Conservation (phyloP, 2,113 vertebrate genomes). For the Columbina picui region DNA sequence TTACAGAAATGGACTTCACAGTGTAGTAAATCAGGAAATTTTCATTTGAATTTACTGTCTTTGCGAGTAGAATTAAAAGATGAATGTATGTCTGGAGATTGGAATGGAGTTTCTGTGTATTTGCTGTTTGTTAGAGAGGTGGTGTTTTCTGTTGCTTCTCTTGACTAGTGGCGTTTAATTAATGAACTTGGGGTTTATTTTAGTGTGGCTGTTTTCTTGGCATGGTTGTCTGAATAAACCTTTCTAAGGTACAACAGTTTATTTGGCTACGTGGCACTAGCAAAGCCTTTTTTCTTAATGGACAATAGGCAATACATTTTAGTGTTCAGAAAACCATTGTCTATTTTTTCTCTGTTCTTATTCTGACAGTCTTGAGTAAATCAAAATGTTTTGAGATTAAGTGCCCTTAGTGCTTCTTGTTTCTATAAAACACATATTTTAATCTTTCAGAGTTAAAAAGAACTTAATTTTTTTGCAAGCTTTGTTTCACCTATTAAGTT, state of each 20-base stretch:
- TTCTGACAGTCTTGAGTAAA: neutral
- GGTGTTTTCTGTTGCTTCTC: neutral
- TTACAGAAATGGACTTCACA: accelerated
- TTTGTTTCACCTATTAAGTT: neutral
- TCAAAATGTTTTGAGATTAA: neutral
- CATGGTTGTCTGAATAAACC: neutral
- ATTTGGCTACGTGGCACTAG: neutral
- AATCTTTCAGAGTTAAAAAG: neutral
- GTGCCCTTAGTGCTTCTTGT: neutral
- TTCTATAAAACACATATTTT: neutral
- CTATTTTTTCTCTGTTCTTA: neutral
- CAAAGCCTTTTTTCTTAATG: neutral
- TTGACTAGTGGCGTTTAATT: neutral
- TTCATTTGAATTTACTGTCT: neutral
- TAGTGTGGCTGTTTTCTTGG: neutral
- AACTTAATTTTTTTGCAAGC: neutral
- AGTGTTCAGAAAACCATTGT: neutral
- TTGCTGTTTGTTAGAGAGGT: neutral
- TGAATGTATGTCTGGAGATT: neutral
- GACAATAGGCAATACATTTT: neutral
- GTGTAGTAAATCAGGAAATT: neutral
- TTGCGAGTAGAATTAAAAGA: neutral
- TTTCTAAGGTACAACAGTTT: neutral
- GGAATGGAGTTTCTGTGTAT: neutral
- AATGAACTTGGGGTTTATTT: neutral